Conservation (phyloP, 2,113 vertebrate species). For the Conger conger region DNA sequence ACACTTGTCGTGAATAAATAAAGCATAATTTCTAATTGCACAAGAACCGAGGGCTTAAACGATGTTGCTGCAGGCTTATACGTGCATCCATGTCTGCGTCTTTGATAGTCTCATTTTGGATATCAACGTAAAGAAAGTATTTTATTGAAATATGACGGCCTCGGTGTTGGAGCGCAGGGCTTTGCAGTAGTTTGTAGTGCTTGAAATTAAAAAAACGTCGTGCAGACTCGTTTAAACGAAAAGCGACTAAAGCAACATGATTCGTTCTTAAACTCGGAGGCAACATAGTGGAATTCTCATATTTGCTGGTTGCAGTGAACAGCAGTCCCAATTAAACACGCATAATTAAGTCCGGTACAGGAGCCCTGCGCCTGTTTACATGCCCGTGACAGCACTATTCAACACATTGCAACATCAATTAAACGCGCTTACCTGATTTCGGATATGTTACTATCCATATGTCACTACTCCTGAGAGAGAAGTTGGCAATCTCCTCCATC, state of each 20-base stretch:
- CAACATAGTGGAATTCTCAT: neutral
- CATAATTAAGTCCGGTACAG: neutral
- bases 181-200: neutral
- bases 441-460: slow-evolving; percentile 98
- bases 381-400: neutral
- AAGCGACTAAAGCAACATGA: neutral
- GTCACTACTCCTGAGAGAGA: slow-evolving; percentile 90
- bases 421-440: slow-evolving; percentile 82
- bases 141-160: no score
- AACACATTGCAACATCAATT: neutral
- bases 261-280: neutral
- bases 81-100: neutral
- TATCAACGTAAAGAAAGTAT: no score
- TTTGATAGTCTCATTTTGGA: no score
- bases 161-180: no score
- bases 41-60: no score
- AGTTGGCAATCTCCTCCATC: slow-evolving; percentile 94
- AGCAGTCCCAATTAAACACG: neutral
- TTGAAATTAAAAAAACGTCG: neutral
- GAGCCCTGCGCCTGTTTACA: neutral
- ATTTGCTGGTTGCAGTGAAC: neutral
- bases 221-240: neutral
- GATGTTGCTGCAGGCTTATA: neutral
- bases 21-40: neutral
- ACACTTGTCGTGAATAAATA: neutral